phyloP scores from a whole-genome alignment of 2,888 invertebrate species.

The Eupithecia subumbrata region DNA sequence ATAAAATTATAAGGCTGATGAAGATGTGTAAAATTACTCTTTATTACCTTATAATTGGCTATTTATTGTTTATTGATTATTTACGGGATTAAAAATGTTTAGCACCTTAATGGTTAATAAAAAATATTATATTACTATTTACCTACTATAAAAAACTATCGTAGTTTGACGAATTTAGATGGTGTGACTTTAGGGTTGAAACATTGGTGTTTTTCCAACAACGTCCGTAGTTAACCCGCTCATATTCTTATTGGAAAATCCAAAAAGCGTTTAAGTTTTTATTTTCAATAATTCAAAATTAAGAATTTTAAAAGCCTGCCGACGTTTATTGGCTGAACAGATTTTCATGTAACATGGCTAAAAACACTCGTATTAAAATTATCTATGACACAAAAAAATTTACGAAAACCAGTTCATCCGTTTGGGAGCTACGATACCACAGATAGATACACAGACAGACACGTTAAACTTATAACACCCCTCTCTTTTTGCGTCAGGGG shows the following conservation, averaged over 20 bases:
- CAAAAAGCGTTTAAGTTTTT: background rate
- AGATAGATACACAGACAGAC: too few species aligned
- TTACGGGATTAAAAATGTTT: background rate
- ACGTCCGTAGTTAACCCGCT: background rate
- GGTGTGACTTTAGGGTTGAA: background rate
- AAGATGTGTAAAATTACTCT: background rate
- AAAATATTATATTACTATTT: background rate
- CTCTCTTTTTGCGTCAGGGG: too few species aligned
- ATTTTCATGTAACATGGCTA: too few species aligned
- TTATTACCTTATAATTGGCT: too few species aligned
- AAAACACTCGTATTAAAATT: too few species aligned
- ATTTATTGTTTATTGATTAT: background rate
- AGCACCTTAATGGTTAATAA: background rate
- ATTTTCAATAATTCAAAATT: too few species aligned
- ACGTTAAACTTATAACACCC: too few species aligned
- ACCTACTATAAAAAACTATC: background rate
- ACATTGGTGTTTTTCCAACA: background rate
- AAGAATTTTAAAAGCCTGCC: too few species aligned
- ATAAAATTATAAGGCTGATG: background rate
- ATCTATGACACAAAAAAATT: too few species aligned
- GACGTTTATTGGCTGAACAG: too few species aligned
- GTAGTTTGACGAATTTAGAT: background rate
- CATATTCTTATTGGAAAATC: background rate
- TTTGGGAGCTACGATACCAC: too few species aligned
- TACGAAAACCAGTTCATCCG: too few species aligned